Base-by-base conservation (phyloP, 2,797 vertebrate species). In the Sebastes diploproa region DNA sequence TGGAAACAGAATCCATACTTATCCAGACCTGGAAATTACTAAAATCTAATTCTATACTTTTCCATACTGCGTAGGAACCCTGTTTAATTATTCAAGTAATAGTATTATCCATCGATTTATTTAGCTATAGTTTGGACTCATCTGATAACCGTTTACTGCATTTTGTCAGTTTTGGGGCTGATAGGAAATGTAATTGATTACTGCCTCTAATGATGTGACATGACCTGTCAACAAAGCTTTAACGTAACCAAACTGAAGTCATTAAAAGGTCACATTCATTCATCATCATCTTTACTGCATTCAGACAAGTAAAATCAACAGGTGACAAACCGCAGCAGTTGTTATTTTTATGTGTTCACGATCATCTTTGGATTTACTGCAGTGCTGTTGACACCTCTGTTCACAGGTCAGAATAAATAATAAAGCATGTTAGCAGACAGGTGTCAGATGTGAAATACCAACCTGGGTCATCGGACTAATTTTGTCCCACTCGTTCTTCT, bases 401-500 rank as follows among this genome's bases (percentile, higher is more conserved):
- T 66, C 22, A 38, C 2, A 0, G 7, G n/a, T 59, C 52, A 30
- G 18, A 63, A 22, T 13, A 38, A 8, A 73, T n/a, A 25, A 50
- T 34, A 36, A 29, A 66, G 10, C 67, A 46, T 14, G n/a, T n/a
- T 12, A 25, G 20, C 13, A 72, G 6, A 70, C 14, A 55, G 72
- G 9, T 9, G 62, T 69, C 50, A 58, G 7, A 25, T 7, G 77
- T 82, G 78, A 89, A 91, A 90, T 25, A 91, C 89, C 79, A 93
- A 99, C 98, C 97, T 99, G 98, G 72, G 96, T 98, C 98, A 99
- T 99, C 1, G 96, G 94, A 1, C 94, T 97, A 76, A 99, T 98
- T 92, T 98, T 98, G 88, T 97, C 97, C 98, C 98, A 99, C 74
- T 98, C 95, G 0, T 98, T 98, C 94, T 97, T 98, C 0, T 91